Conservation (phyloP, 1,140 invertebrate species). For the Antheraea mylitta region DNA sequence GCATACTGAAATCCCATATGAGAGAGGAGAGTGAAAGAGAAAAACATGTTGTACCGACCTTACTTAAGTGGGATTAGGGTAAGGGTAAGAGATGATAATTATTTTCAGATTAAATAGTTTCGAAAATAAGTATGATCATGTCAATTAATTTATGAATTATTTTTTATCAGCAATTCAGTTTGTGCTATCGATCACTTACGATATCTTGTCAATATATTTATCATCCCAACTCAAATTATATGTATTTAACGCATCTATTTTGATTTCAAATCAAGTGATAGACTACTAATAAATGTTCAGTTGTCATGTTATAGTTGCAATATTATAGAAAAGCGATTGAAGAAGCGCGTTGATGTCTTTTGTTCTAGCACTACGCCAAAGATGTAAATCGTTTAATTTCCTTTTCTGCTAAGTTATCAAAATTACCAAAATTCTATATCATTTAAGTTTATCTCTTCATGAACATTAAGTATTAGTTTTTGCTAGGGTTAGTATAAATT, state of each 20-base stretch:
- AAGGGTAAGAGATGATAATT: too few species aligned
- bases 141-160: not conserved
- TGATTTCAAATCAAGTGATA: not conserved
- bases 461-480: too few species aligned
- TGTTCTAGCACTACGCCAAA: not conserved
- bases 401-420: not conserved
- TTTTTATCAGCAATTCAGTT: not conserved
- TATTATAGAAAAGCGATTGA: not conserved
- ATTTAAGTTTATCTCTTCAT: too few species aligned
- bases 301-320: not conserved
- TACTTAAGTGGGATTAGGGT: too few species aligned
- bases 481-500: too few species aligned
- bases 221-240: not conserved
- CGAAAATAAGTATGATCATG: too few species aligned
- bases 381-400: too few species aligned
- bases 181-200: not conserved
- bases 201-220: not conserved
- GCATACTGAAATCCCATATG: too few species aligned
- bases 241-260: not conserved
- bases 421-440: not conserved
- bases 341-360: slow-evolving; percentile 1
- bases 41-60: too few species aligned
- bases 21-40: too few species aligned
- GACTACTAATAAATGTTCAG: not conserved
- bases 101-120: too few species aligned